Evolutionary conservation across 2,797 vertebrate species (phyloP).

Genomic region (Chrysocyon brachyurus): DNA sequence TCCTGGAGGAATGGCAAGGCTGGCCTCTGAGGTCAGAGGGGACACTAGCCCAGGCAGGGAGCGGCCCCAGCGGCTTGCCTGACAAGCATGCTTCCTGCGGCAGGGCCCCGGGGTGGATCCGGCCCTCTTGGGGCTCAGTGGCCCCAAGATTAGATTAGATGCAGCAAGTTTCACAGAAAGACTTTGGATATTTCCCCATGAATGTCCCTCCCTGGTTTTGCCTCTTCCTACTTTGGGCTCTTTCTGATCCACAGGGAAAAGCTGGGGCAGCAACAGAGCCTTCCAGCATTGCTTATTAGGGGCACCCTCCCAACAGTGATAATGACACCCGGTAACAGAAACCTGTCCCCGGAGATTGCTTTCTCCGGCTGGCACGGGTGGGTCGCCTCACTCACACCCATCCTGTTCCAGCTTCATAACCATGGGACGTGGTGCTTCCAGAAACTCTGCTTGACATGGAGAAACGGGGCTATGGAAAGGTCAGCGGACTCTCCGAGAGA

Average conservation of each 20-base stretch:
- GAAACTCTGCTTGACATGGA: background rate
- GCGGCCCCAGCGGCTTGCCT: background rate
- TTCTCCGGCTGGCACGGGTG: background rate
- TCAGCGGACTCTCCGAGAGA: background rate
- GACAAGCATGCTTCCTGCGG: background rate
- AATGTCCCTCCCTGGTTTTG: background rate
- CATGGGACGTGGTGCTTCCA: background rate
- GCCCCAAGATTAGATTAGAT: background rate
- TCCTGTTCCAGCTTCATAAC: background rate
- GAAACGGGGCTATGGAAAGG: background rate
- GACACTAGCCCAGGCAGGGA: background rate
- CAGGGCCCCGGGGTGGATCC: background rate
- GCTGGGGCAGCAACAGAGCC: background rate
- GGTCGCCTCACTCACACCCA: no score
- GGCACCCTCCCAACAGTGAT: accelerated
- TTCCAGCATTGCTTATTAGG: accelerated
- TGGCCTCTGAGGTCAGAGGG: background rate
- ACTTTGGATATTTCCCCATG: background rate
- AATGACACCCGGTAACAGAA: background rate
- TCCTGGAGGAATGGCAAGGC: background rate
- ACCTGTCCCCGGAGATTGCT: accelerated
- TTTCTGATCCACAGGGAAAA: background rate
- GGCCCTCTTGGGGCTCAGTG: background rate
- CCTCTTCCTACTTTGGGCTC: background rate
- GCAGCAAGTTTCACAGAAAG: background rate